These are phyloP conservation scores for Geococcyx californianus DNA, from an alignment of 2,113 vertebrate genomes.

Conservation along the genomic window DNA sequence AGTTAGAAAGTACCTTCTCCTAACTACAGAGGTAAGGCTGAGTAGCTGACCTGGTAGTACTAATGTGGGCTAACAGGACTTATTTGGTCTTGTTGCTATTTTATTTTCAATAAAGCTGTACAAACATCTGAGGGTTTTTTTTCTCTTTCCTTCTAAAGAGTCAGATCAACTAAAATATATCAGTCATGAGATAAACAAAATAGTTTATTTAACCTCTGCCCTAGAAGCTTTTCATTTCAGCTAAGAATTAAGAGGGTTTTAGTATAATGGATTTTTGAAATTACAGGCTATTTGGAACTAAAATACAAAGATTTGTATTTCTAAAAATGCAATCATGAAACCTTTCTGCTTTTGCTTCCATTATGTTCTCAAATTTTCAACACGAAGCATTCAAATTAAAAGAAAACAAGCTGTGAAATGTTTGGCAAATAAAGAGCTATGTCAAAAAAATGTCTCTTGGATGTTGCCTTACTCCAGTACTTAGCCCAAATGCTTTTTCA, in stretches of 20 bases:
- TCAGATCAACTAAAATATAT: neutral
- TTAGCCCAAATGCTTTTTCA: neutral
- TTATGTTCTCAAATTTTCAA: neutral
- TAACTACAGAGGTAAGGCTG: neutral
- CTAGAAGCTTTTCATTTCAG: constrained; percentile 7
- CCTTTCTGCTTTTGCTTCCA: neutral
- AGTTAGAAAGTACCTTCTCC: neutral
- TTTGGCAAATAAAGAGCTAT: neutral
- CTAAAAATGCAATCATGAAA: neutral
- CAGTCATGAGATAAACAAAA: constrained; percentile 28
- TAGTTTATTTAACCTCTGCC: constrained; percentile 27
- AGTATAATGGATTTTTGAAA: constrained; percentile 36
- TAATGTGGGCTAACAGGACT: neutral
- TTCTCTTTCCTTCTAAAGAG: neutral
- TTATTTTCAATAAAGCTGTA: constrained; percentile 1
- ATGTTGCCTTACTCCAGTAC: neutral
- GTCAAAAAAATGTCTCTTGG: neutral
- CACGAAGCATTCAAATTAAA: neutral
- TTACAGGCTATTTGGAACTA: neutral
- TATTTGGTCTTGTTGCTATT: neutral
- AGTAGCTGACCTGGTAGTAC: neutral
- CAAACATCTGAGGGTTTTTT: neutral
- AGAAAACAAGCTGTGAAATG: constrained; percentile 18
- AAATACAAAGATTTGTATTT: neutral
- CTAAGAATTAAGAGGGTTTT: constrained; percentile 2